phyloP scores from a whole-genome alignment of 2,797 vertebrate genomes.

The Mastacembelus armatus region DNA sequence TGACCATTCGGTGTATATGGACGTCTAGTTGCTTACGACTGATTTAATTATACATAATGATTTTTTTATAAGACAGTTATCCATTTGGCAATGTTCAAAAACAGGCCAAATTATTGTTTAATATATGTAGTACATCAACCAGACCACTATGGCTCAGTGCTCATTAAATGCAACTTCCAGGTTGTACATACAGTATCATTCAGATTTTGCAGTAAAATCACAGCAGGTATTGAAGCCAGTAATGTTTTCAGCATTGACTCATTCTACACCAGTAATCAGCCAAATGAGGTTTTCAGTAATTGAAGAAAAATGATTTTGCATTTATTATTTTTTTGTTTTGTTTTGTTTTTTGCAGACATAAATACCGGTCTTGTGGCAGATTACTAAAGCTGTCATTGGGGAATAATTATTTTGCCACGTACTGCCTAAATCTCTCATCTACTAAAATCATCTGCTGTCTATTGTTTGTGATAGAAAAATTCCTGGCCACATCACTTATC shows the following conservation, averaged over 20 bases:
- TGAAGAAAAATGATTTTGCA: constrained; percentile 46
- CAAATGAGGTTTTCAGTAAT: constrained; percentile 57
- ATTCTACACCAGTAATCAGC: constrained; percentile 57
- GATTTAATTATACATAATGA: too few species aligned
- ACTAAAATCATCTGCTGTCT: constrained; percentile 18
- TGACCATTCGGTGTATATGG: too few species aligned
- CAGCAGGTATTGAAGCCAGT: constrained; percentile 53
- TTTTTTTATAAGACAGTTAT: constrained; percentile 55
- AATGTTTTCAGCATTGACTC: constrained; percentile 52
- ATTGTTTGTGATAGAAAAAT: not conserved
- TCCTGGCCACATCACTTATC: not conserved
- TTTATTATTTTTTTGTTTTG: too few species aligned
- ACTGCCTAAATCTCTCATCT: constrained; percentile 20
- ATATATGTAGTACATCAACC: constrained; percentile 38
- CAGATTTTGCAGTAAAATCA: constrained; percentile 37
- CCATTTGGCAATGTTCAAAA: constrained; percentile 42
- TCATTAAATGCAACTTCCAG: constrained; percentile 58
- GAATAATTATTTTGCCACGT: constrained; percentile 37
- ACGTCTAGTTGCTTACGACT: too few species aligned
- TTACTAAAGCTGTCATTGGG: constrained; percentile 26
- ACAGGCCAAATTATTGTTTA: constrained; percentile 44
- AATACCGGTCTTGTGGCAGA: constrained; percentile 21
- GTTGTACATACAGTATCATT: constrained; percentile 44
- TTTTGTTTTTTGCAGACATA: constrained; percentile 13
- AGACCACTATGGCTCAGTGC: constrained; percentile 24